Evolutionary conservation across 1,140 invertebrate genomes (phyloP).

Genomic region (Acromyrmex charruanus): DNA sequence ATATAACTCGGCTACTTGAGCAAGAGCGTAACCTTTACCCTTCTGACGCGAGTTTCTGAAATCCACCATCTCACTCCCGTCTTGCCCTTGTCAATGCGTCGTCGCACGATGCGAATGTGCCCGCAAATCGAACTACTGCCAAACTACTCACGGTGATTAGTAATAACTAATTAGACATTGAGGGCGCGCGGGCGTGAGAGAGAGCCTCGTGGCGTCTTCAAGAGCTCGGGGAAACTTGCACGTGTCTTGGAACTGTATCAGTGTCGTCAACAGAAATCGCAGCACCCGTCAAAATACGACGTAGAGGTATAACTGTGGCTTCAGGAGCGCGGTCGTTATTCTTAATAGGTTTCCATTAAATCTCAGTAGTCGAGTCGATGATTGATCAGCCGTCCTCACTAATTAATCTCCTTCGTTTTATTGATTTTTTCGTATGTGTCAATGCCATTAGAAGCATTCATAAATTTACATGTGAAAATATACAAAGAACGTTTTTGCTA

Average conservation of each 20-base stretch:
- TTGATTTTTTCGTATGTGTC: not conserved
- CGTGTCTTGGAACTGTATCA: conserved; percentile 28
- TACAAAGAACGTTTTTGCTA: too few species aligned
- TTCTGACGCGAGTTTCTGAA: conserved; percentile 45
- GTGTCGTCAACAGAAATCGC: conserved; percentile 38
- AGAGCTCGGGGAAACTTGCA: conserved; percentile 47
- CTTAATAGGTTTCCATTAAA: conserved; percentile 54
- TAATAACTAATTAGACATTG: conserved; percentile 76
- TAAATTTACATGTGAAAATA: not conserved
- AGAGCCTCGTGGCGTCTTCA: not conserved
- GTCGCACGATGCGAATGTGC: conserved; percentile 21
- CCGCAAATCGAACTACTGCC: conserved; percentile 71
- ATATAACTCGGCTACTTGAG: conserved; percentile 42
- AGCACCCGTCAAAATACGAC: conserved; percentile 35
- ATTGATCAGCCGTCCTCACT: not conserved
- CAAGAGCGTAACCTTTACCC: conserved; percentile 28
- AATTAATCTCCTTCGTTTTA: not conserved
- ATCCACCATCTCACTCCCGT: not conserved
- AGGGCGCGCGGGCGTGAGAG: conserved; percentile 25
- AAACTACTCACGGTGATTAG: conserved; percentile 76
- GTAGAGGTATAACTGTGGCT: not conserved
- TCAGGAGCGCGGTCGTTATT: conserved; percentile 48
- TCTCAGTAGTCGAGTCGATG: conserved; percentile 36
- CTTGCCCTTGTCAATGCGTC: not conserved
- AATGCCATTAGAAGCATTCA: not conserved